Conservation (phyloP, 2,113 vertebrate genomes). For the Lepidiolamprologus cunningtoni region DNA sequence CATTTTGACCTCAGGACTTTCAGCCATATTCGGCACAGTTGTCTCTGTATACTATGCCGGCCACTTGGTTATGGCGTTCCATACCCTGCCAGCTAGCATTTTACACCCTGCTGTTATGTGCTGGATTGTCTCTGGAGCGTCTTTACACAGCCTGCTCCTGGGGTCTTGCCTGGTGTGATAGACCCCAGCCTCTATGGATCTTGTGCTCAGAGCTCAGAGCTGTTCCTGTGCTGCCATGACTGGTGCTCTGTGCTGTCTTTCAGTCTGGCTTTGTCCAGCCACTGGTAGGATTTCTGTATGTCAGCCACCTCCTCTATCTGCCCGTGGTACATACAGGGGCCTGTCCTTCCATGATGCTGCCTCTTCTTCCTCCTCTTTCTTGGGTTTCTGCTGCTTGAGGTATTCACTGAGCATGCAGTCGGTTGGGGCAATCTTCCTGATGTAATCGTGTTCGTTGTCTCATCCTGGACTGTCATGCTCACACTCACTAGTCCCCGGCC, state of each 20-base stretch:
- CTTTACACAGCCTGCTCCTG: background rate
- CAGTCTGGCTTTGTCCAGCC: too few relatives aligned
- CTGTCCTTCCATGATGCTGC: background rate
- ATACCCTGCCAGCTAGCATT: background rate
- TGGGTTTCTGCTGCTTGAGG: background rate
- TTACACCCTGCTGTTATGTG: background rate
- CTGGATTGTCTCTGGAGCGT: background rate
- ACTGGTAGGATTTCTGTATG: fast-evolving
- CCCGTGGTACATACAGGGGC: background rate
- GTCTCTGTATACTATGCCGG: background rate
- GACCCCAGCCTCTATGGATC: background rate
- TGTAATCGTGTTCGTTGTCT: background rate
- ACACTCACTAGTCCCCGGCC: background rate
- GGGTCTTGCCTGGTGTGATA: background rate
- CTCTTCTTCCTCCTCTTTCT: background rate
- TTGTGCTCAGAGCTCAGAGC: too few relatives aligned
- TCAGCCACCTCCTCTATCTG: background rate
- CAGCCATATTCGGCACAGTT: background rate
- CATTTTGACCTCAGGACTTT: background rate
- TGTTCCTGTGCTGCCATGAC: too few relatives aligned
- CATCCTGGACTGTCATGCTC: background rate
- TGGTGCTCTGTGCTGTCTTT: too few relatives aligned
- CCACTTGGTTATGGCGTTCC: background rate
- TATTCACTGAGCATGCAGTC: too few relatives aligned
- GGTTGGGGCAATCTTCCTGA: background rate